These are phyloP conservation scores for Nomada fabriciana DNA, from an alignment of 2,888 invertebrate species.

Conservation along the genomic window DNA sequence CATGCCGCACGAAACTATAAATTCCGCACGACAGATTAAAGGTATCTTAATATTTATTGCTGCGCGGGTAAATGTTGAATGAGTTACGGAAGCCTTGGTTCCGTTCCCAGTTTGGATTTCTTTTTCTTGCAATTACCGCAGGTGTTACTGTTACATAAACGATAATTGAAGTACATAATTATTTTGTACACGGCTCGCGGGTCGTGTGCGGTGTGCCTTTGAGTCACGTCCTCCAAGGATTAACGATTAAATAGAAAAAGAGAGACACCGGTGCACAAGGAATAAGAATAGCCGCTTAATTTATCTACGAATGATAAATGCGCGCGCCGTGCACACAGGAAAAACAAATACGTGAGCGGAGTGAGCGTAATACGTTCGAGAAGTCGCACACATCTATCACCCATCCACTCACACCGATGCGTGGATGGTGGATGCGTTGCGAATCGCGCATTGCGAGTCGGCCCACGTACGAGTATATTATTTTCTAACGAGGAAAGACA, in stretches of 20 bases:
- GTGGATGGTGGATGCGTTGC: slow-evolving; percentile 26
- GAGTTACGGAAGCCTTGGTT: too few species aligned
- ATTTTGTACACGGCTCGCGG: background rate
- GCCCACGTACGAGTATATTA: slow-evolving; percentile 52
- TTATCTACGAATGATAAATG: slow-evolving; percentile 42
- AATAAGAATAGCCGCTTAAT: slow-evolving; percentile 52
- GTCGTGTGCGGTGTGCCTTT: slow-evolving; percentile 20
- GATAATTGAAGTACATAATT: slow-evolving; percentile 24
- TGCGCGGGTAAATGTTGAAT: too few species aligned
- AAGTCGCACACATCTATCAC: slow-evolving; percentile 12
- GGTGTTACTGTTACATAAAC: slow-evolving; percentile 17
- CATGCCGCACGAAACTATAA: too few species aligned
- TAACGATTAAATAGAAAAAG: slow-evolving; percentile 39
- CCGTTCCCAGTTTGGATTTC: too few species aligned
- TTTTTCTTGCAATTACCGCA: background rate
- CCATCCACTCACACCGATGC: too few species aligned
- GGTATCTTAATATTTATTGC: too few species aligned
- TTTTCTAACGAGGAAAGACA: slow-evolving; percentile 67
- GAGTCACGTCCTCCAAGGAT: slow-evolving; percentile 47
- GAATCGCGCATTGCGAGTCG: slow-evolving; percentile 50
- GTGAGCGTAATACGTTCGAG: slow-evolving; percentile 29
- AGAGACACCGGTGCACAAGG: slow-evolving; percentile 1
- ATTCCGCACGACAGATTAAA: too few species aligned
- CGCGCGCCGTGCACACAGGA: background rate
- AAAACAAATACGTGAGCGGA: background rate